Evolutionary conservation across 2,888 invertebrate species (phyloP).

Genomic region (Rhingia campestris): DNA sequence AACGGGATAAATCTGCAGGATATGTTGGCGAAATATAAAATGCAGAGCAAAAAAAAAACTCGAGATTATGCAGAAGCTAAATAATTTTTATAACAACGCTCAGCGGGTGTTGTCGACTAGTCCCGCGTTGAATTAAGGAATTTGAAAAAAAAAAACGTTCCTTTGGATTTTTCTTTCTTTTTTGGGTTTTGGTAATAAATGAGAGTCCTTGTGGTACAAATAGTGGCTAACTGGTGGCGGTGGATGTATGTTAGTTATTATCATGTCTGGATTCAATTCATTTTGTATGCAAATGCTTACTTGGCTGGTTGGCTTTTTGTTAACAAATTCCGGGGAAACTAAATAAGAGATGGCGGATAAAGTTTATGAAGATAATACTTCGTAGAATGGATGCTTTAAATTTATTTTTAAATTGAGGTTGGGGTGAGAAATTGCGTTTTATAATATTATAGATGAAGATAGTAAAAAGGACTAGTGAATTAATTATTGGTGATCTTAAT

Average conservation of each 20-base stretch:
- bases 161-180: neutral
- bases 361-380: neutral
- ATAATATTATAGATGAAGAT: no score
- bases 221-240: neutral
- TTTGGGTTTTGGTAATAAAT: neutral
- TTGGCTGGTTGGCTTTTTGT: neutral
- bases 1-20: slow-evolving; percentile 12
- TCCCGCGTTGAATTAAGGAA: slow-evolving; percentile 16
- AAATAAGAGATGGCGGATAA: no score
- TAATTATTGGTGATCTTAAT: no score
- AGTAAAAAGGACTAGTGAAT: no score
- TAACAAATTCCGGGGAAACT: neutral
- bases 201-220: neutral
- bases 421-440: neutral
- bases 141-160: neutral
- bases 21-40: neutral
- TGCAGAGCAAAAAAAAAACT: neutral
- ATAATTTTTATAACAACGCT: neutral
- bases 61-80: slow-evolving; percentile 23
- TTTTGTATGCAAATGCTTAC: slow-evolving; percentile 7
- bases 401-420: neutral
- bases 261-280: slow-evolving; percentile 15
- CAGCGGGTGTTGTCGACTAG: neutral
- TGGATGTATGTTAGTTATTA: slow-evolving; percentile 3
- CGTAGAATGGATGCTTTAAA: neutral